A percentile compares a stretch with the other conserved stretches of the same genome.
Evolutionary conservation across 1,140 invertebrate species (phyloP).

Genomic region (Bombus sibiricus): DNA sequence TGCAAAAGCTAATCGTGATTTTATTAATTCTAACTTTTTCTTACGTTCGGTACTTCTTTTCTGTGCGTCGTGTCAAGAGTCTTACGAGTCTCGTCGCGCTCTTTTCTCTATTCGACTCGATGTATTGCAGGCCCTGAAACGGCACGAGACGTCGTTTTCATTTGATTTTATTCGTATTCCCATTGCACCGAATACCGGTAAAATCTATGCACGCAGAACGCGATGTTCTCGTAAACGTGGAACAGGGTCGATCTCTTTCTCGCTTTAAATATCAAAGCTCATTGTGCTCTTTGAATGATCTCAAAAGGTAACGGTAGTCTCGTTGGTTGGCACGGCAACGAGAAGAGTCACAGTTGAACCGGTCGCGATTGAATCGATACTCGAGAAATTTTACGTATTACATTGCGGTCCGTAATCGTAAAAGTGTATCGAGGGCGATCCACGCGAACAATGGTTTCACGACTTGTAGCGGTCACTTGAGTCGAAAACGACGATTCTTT

Average conservation of each 20-base stretch:
- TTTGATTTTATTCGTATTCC: not conserved
- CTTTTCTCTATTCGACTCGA: not conserved
- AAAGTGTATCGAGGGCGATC: conserved; percentile 66
- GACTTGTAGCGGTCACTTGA: not conserved
- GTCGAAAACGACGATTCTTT: not conserved
- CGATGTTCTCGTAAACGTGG: not conserved
- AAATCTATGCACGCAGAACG: not conserved
- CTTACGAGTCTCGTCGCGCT: not conserved
- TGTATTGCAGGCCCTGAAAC: not conserved
- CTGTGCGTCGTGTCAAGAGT: not conserved
- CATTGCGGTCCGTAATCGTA: conserved; percentile 75
- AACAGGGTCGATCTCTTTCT: conserved; percentile 10
- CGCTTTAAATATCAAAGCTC: not conserved
- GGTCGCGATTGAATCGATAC: not conserved
- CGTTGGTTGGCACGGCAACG: not conserved
- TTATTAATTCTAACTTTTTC: conserved; percentile 28
- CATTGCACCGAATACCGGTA: not conserved
- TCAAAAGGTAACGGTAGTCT: conserved; percentile 13
- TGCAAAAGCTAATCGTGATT: conserved; percentile 30
- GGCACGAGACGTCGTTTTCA: not conserved
- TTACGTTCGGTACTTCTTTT: conserved; percentile 1
- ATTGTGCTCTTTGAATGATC: conserved; percentile 35
- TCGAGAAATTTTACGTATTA: conserved; percentile 74
- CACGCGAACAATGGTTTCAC: not conserved
- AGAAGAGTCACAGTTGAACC: not conserved